Evolutionary conservation across 2,797 vertebrate species (phyloP).

Genomic region (Synaphobranchus kaupii): DNA sequence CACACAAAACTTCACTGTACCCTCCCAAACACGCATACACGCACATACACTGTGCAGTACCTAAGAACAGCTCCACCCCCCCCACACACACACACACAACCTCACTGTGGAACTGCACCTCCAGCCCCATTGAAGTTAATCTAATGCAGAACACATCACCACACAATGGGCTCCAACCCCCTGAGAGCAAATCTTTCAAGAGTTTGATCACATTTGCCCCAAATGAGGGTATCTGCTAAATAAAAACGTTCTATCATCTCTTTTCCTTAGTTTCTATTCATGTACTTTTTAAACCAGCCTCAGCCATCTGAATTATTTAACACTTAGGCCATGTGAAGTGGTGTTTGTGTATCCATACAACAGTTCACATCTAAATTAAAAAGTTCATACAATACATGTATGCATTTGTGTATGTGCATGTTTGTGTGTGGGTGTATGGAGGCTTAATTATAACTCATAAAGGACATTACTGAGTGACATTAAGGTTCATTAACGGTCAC

Average conservation of each 20-base stretch:
- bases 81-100: too few relatives aligned
- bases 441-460: conserved; percentile 25
- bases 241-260: background rate
- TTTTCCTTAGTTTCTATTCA: conserved; percentile 44
- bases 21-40: too few relatives aligned
- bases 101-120: too few relatives aligned
- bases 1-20: too few relatives aligned
- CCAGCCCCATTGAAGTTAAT: conserved; percentile 46
- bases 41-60: too few relatives aligned
- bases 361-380: background rate
- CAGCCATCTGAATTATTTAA: too few relatives aligned
- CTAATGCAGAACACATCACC: conserved; percentile 51
- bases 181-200: conserved; percentile 42
- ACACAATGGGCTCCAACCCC: conserved; percentile 49
- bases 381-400: conserved; percentile 13
- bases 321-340: background rate
- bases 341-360: background rate
- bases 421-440: conserved; percentile 13
- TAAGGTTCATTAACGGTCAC: conserved; percentile 24
- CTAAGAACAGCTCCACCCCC: too few relatives aligned
- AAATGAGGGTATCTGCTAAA: background rate
- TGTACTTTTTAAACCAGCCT: background rate
- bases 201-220: conserved; percentile 54
- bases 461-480: conserved; percentile 22
- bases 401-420: background rate